Evolutionary conservation across 2,888 invertebrate genomes (phyloP), one percentile per base, ranked within the genome.

Genomic region (Temnothorax ravouxi): DNA sequence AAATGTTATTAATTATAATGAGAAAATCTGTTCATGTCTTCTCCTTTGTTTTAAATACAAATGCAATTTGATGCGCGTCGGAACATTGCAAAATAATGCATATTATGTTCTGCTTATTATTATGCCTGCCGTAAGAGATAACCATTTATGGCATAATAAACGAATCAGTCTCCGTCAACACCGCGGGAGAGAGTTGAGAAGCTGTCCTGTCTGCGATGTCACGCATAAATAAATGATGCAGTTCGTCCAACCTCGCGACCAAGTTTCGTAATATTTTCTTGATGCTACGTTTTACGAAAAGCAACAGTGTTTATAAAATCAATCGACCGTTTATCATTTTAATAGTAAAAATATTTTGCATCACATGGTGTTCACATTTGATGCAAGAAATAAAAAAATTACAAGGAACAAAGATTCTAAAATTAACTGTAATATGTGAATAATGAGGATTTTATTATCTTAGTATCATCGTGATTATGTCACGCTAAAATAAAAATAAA

Each of bases 131-230:
- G 80, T 62, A 80, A 79, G 64, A 84, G 59, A 84, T 91, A 89
- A 92, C 82, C 84, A 85, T 72, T 80, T 79, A 86, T 74, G 86
- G 86, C 87, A 90, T 91, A 89, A 92, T 91, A 92, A 92, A 91
- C 88, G 88, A 91, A 92, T 91, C 91, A 87, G 87, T 88, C 88
- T 84, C 87, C 86, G 92, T 92, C 92, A 89, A 77, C 83, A 61
- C 76, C 90, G 89, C 88, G 81, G 83, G 84, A 87, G 87, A 85
- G 38, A 47, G 72, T 69, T 76, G 85, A 84, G 90, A 88, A 91
- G 89, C 88, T 91, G 90, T 89, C 87, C 87, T 84, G 85, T 88
- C 87, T 87, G 81, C 87, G 72, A 87, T 88, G 88, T 87, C 85
- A 86, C 84, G 84, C 61, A 67, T 56, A 67, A 85, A 83, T 83